Conservation (phyloP, 2,888 invertebrate genomes). For the Eremobia ochroleuca region DNA sequence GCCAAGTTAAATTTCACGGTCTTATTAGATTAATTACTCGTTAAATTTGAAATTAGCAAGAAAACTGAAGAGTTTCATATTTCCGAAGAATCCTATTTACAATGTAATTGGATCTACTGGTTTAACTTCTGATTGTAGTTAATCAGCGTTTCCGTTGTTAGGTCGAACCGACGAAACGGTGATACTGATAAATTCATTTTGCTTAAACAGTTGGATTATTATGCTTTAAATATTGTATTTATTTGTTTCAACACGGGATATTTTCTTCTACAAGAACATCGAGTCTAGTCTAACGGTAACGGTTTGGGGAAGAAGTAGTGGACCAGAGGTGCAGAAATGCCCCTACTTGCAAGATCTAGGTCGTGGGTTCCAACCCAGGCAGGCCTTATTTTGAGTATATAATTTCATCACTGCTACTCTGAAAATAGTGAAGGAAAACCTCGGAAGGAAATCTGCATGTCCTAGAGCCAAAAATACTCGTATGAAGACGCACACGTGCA, state of each 20-base stretch:
- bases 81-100: slow-evolving; percentile 42
- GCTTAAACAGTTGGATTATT: too few relatives aligned
- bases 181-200: slow-evolving; percentile 1
- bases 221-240: neutral
- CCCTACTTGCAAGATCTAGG: too few relatives aligned
- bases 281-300: neutral
- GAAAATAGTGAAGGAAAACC: too few relatives aligned
- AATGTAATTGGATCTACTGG: slow-evolving; percentile 49
- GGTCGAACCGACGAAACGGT: neutral
- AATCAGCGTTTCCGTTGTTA: slow-evolving; percentile 22
- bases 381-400: too few relatives aligned
- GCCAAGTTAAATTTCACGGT: slow-evolving; percentile 10
- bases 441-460: too few relatives aligned
- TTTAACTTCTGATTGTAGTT: slow-evolving; percentile 36
- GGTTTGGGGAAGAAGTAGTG: too few relatives aligned
- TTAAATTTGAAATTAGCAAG: slow-evolving; percentile 43
- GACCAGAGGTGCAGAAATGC: too few relatives aligned
- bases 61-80: slow-evolving; percentile 46
- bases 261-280: neutral
- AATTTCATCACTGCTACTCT: too few relatives aligned
- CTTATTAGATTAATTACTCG: slow-evolving; percentile 36
- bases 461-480: too few relatives aligned
- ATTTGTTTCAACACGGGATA: neutral
- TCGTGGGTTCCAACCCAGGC: too few relatives aligned
- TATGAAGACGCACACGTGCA: too few relatives aligned